Evolutionary conservation across 2,888 invertebrate species (phyloP), one percentile per base, ranked within the genome.

Genomic region (Sycophila texana): DNA sequence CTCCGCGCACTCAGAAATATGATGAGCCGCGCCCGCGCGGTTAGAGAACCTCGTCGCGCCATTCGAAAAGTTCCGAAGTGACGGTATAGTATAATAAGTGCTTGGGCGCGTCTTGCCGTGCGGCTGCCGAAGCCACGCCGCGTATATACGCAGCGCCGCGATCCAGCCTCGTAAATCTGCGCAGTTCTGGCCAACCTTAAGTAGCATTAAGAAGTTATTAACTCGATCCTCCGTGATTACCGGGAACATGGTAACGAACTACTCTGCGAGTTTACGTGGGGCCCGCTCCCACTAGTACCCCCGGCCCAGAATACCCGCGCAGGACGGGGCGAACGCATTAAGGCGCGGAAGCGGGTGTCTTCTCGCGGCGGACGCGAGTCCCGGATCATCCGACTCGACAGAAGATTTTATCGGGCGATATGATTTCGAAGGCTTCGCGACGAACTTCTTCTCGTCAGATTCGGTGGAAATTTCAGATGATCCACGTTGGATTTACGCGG

Each of bases 161-260:
- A 13, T 13, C 47, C 63, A 22, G 30, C 55, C 73, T 79, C 80
- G 79, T 74, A 82, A 85, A 84, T 85, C 83, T 78, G 49, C 66
- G 74, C 82, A 81, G 81, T 83, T 77, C 80, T 81, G 80, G 75
- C 81, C 81, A 67, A 84, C 82, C 83, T 81, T 84, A 85, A 85
- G 84, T 82, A 82, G 82, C 84, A 82, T 83, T 85, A 77, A 73
- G 78, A 84, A 86, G 82, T 84, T 85, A 85, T 85, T 86, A 85
- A 85, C 82, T 75, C 81, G 75, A 80, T 76, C 80, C 68, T 67
- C 61, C 71, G 71, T 75, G 75, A 79, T 79, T 71, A 79, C 66
- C 75, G 47, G 71, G 30, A 39, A 75, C 70, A 74, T 71, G 75
- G 71, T 79, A 79, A 79, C 79, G 75, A 71, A 79, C 79, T 75